Base-by-base conservation (phyloP, 2,113 vertebrate genomes). In the Trogon melanurus region DNA sequence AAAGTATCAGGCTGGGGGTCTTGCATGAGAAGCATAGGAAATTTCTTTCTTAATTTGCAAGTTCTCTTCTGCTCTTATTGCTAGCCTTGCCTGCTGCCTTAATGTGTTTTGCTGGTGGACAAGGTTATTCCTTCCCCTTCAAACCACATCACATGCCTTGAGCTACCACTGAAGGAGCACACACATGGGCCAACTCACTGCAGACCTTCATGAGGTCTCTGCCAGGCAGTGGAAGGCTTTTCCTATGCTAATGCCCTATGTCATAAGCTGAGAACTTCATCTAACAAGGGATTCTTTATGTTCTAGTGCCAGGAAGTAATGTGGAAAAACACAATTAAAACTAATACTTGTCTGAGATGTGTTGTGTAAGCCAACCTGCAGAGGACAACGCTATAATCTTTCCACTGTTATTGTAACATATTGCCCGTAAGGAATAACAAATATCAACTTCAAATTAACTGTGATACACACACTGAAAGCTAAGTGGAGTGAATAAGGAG, bases 161-260 rank as follows among this genome's bases (percentile, higher is more conserved):
- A 79, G 32, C 41, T 53, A 38, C 38, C 34, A 27, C 32, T n/a
- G 34, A 72, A 65, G 38, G 51, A 75, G 34, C 8, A 48, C 25
- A 71, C 38, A 30, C n/a, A n/a, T 21, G 41, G 50, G 12, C 29
- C 57, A 81, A 23, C 16, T 6, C 66, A 57, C 13, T 48, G 21
- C 20, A 71, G 38, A 75, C 16, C 23, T 48, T 23, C 8, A 8
- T 4, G 17, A 14, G 16, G 12, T 88, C 72, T 81, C 34, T 67
- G 61, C 15, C 48, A 74, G 60, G 26, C 21, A 64, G 22, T 32
- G 22, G 26, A 75, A 60, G 6, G 44, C 30, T 95, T 69, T 69
- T 2, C 1, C 0, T 41, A 0, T 54, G 23, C 21, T 71, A 62
- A 74, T 34, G 32, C 1, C 12, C 9, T 6, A 2, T 0, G 2